A percentile compares a stretch with the other conserved stretches of the same genome.
Evolutionary conservation across 2,797 vertebrate genomes (phyloP).

Genomic region (Cichlasoma orientale): DNA sequence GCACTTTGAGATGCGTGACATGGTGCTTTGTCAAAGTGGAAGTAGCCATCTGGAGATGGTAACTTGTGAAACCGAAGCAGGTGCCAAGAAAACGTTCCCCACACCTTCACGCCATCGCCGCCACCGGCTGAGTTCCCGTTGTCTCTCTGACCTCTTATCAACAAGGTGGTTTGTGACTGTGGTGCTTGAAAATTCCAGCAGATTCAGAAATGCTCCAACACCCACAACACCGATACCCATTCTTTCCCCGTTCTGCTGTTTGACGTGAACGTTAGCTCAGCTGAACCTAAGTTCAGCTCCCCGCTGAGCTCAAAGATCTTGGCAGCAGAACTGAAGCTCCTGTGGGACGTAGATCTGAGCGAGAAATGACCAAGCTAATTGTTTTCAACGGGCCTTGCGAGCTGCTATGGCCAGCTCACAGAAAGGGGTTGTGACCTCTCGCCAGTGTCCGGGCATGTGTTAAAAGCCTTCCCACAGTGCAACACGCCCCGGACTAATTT

Average conservation of each 20-base stretch:
- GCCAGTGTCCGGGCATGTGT: conserved; percentile 39
- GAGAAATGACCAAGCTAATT: conserved; percentile 41
- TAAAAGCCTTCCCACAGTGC: conserved; percentile 62
- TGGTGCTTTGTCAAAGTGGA: background rate
- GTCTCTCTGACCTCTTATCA: background rate
- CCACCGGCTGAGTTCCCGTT: background rate
- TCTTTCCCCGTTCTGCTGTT: background rate
- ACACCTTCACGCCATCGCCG: background rate
- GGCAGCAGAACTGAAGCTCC: conserved; percentile 2
- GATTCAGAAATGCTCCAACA: background rate
- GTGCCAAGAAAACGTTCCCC: background rate
- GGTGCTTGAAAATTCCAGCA: background rate
- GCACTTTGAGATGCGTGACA: background rate
- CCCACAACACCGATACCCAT: background rate
- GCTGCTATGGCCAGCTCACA: conserved; percentile 25
- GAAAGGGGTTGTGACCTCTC: conserved; percentile 29
- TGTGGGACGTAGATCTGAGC: conserved; percentile 3
- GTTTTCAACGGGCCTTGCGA: conserved; percentile 30
- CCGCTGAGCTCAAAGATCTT: background rate
- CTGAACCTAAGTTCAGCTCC: background rate
- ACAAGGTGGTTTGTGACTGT: background rate
- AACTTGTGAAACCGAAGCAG: background rate
- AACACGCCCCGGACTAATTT: conserved; percentile 52
- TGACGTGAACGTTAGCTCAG: background rate
- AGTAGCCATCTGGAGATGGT: background rate